These are phyloP conservation scores for Gambusia holbrooki DNA, from an alignment of 2,113 vertebrate species.

Conservation along the genomic window DNA sequence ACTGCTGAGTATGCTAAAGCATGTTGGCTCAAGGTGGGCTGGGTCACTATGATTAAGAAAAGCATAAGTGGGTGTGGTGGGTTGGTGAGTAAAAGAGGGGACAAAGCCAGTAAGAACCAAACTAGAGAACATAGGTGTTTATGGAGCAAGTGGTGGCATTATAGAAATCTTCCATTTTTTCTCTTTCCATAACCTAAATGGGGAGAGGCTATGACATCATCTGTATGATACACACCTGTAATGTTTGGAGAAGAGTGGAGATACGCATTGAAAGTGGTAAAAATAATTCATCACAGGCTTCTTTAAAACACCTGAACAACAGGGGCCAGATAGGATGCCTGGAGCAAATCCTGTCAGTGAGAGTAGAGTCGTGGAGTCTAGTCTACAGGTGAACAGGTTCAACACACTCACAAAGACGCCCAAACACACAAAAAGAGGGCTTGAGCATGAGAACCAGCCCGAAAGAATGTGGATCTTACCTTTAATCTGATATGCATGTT, in stretches of 20 bases:
- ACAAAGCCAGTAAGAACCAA: constrained; percentile 53
- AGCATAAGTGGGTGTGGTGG: constrained; percentile 30
- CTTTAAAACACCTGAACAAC: constrained; percentile 6
- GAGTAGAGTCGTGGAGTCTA: constrained; percentile 28
- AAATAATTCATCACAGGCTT: constrained; percentile 23
- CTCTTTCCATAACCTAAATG: neutral
- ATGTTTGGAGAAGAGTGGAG: neutral
- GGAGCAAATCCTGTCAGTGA: constrained; percentile 15
- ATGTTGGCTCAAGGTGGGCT: constrained; percentile 72
- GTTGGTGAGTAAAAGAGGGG: constrained; percentile 37
- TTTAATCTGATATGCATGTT: constrained; percentile 28
- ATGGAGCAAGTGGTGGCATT: constrained; percentile 31
- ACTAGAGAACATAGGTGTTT: constrained; percentile 46
- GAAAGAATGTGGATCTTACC: constrained; percentile 52
- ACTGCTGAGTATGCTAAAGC: constrained; percentile 75
- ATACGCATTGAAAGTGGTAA: neutral
- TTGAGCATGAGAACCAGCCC: constrained; percentile 37
- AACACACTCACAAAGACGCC: constrained; percentile 21
- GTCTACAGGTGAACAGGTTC: constrained; percentile 41
- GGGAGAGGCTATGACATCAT: constrained; percentile 6
- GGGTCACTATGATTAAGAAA: constrained; percentile 69
- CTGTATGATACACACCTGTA: neutral
- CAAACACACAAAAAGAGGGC: constrained; percentile 35
- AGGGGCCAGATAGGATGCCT: constrained; percentile 10
- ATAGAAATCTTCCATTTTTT: constrained; percentile 7